These are phyloP conservation scores for Eudiplozoon nipponicum DNA, from an alignment of 2,888 invertebrate genomes.

Conservation along the genomic window DNA sequence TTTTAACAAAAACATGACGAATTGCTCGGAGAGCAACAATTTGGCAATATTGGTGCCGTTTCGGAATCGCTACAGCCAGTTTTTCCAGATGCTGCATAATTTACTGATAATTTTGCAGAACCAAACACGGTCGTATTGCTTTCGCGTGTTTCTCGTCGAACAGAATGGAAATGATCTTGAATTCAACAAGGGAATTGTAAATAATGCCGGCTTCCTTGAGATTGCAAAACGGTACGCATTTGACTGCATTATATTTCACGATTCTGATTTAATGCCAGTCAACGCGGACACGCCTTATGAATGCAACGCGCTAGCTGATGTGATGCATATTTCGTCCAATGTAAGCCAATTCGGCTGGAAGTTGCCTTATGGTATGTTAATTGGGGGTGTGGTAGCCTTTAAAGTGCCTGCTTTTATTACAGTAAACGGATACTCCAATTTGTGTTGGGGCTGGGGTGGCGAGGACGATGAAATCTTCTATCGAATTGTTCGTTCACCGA, in stretches of 20 bases:
- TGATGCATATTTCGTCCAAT: neutral
- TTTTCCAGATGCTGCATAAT: too few species aligned
- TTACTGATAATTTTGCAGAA: too few species aligned
- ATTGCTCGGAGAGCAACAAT: too few species aligned
- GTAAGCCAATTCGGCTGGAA: neutral
- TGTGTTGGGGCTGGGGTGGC: neutral
- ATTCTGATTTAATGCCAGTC: neutral
- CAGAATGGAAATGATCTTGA: neutral
- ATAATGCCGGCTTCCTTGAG: slow-evolving; percentile 1
- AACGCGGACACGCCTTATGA: neutral
- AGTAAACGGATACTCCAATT: slow-evolving; percentile 4
- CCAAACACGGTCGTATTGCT: too few species aligned
- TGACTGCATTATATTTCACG: slow-evolving; percentile 5
- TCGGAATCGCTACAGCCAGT: too few species aligned
- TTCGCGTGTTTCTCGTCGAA: neutral
- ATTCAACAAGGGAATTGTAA: slow-evolving; percentile 1
- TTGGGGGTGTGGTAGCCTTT: slow-evolving; percentile 1
- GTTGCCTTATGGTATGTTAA: neutral
- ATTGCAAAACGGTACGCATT: too few species aligned
- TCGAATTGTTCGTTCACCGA: too few species aligned
- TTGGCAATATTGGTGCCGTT: too few species aligned
- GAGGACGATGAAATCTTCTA: slow-evolving; percentile 2
- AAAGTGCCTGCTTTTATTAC: neutral
- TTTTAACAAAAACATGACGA: too few species aligned
- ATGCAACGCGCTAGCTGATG: neutral